Base-by-base conservation (phyloP, 1,140 invertebrate species). In the Armadillidium nasatum region DNA sequence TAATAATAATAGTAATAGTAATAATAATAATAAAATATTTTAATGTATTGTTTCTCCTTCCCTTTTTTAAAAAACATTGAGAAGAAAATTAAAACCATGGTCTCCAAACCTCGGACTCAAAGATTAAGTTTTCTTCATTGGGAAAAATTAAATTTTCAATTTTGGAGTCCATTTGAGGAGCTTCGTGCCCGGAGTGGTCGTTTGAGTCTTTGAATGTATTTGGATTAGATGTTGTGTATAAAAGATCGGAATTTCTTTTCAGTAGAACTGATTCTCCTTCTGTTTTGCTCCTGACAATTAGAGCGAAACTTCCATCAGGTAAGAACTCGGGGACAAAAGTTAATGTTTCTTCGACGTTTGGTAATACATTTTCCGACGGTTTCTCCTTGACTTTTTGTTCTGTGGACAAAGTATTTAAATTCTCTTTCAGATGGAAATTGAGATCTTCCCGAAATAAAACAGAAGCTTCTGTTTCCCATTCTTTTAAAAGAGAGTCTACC, bases 401-500 rank as follows among this genome's bases (percentile, higher is more conserved):
- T 60, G 11, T 2, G 7, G 50, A 15, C 11, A 60, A 19, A 15
- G 11, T 19, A 60, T 13, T 4, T 60, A 15, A 13, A 60, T 60
- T 60, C 11, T 60, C 50, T 60, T 60, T 60, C 50, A 60, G 7
- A 19, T 60, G 50, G 19, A 13, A 15, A 15, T 60, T 60, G 50
- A 60, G 50, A 19, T 60, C 50, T 13, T 60, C 50, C 3, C 50
- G 50, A 60, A 60, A 60, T 4, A 19, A 60, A 60, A 60, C 50
- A 19, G 11, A 13, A 15, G 11, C 50, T 7, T 60, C 50, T 2
- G 11, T 13, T 19, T 60, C 50, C 50, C 11, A 60, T 19, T 60
- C 50, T 60, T 60, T 60, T 60, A 60, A 60, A 60, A 60, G 50
- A 13, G 50, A 4, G 50, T 60, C 50, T 60, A 60, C 50, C 50